Base-by-base conservation (phyloP, 2,888 invertebrate genomes). In the Bimastos eiseni region DNA sequence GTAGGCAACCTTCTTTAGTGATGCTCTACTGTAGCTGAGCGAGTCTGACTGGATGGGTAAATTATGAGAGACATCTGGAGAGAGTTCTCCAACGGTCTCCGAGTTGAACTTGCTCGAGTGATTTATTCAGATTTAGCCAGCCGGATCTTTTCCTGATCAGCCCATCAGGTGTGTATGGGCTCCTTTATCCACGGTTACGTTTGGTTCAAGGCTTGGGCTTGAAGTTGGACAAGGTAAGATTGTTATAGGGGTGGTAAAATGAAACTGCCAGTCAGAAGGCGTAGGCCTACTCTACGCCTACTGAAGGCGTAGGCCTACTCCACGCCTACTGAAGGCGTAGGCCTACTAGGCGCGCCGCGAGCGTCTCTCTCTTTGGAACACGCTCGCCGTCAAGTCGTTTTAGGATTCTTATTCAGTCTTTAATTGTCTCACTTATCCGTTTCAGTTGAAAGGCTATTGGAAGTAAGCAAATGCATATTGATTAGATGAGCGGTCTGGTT, bases 1-100 rank as follows among this genome's bases (percentile, higher is more conserved):
- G n/a, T 70, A 70, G 30, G 30, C 70, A n/a, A n/a, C n/a, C 70
- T 70, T 2, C 70, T 70, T 70, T n/a, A 70, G 8, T n/a, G 70
- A n/a, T 30, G 30, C 13, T n/a, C 70, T n/a, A n/a, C 70, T 70
- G 70, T 70, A 70, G 70, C 70, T 30, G 70, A 70, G 30, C n/a
- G 70, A 55, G 55, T 30, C 55, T 30, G 30, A 30, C 44, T 44
- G 6, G 55, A 70, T 30, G 70, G 70, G n/a, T 70, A 70, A 49
- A 49, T 49, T 49, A 49, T 49, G 49, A n/a, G 70, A 70, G 70
- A 70, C 70, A 70, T 70, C 70, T 70, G 70, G 70, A n/a, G 70
- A 70, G 70, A 70, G 70, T 70, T 70, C 70, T 70, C n/a, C 11
- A 70, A 70, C 70, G n/a, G 70, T 70, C 30, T 70, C n/a, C 8